These are phyloP conservation scores for Nephrocerus scutellatus DNA, from an alignment of 2,888 invertebrate species.

Conservation along the genomic window DNA sequence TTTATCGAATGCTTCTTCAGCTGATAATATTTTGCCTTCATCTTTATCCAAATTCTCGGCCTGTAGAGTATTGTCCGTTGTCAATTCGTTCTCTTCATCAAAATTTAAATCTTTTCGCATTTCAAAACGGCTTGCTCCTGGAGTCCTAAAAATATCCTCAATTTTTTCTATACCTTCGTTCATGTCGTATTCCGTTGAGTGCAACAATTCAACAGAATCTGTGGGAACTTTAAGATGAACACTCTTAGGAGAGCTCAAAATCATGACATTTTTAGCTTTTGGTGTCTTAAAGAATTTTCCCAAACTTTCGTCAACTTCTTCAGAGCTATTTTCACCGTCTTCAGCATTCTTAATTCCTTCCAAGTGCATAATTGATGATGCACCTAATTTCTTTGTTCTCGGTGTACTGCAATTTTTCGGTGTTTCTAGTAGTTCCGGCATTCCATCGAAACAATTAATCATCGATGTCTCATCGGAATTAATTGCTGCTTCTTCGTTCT, in stretches of 20 bases:
- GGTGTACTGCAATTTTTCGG: slow-evolving; percentile 32
- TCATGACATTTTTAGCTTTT: slow-evolving; percentile 38
- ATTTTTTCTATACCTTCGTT: slow-evolving; percentile 28
- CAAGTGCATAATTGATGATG: slow-evolving; percentile 28
- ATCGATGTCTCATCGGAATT: too few relatives aligned
- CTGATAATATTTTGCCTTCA: slow-evolving; percentile 13
- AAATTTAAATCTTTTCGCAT: neutral
- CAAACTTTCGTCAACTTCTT: slow-evolving; percentile 19
- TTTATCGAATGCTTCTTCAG: slow-evolving; percentile 31
- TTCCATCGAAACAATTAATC: slow-evolving; percentile 16
- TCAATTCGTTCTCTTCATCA: neutral
- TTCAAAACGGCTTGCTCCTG: slow-evolving; percentile 20
- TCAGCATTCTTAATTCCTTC: too few relatives aligned
- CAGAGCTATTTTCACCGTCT: slow-evolving; percentile 11
- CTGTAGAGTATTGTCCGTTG: neutral
- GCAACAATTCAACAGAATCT: slow-evolving; percentile 25
- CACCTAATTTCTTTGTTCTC: slow-evolving; percentile 29
- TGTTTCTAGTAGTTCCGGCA: slow-evolving; percentile 32
- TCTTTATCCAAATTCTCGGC: neutral
- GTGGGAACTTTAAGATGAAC: slow-evolving; percentile 30
- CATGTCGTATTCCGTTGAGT: slow-evolving; percentile 34
- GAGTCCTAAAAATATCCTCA: slow-evolving; percentile 37
- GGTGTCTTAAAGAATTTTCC: slow-evolving; percentile 39
- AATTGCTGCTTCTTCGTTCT: too few relatives aligned
- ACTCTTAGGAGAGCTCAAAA: slow-evolving; percentile 38